phyloP scores from a whole-genome alignment of 30 jellyfish, hydroid and myxozoan genomes.

The Mastigias papua region DNA sequence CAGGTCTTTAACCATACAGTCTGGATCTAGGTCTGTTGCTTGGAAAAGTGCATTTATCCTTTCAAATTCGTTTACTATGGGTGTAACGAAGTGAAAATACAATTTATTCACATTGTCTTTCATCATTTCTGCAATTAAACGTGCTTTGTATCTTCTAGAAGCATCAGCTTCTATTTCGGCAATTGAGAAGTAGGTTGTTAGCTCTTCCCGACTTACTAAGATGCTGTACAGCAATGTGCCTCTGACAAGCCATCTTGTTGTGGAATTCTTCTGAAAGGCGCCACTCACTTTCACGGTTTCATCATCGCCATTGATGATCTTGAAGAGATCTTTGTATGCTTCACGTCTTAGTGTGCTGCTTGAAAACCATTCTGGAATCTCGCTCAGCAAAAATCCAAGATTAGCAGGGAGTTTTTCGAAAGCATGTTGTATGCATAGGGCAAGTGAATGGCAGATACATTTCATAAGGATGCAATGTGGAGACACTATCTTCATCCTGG shows the following conservation, averaged over 20 bases:
- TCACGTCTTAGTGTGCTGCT: constrained; percentile 62
- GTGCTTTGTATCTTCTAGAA: constrained; percentile 58
- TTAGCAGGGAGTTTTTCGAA: constrained; percentile 66
- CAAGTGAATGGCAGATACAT: constrained; percentile 77
- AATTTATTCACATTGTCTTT: constrained; percentile 28
- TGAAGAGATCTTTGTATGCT: constrained; percentile 61
- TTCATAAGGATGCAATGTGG: constrained; percentile 57
- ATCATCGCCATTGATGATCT: constrained; percentile 52
- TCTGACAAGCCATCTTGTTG: constrained; percentile 55
- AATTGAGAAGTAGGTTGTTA: constrained; percentile 67
- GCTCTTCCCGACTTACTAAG: constrained; percentile 67
- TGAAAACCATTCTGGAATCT: constrained; percentile 58
- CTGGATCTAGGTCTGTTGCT: constrained; percentile 67
- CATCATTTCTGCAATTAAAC: constrained; percentile 52
- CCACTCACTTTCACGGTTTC: constrained; percentile 46
- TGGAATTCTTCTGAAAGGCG: constrained; percentile 61
- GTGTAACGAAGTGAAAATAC: constrained; percentile 72
- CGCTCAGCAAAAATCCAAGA: constrained; percentile 61
- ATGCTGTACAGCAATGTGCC: constrained; percentile 55
- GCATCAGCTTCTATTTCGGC: constrained; percentile 65
- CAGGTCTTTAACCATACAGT: constrained; percentile 39
- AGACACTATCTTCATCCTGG: constrained; percentile 51
- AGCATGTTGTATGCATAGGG: constrained; percentile 57
- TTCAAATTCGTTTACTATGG: constrained; percentile 73
- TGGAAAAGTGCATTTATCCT: constrained; percentile 68